Evolutionary conservation across 2,888 invertebrate species (phyloP).

Genomic region (Phytoseiulus persimilis): DNA sequence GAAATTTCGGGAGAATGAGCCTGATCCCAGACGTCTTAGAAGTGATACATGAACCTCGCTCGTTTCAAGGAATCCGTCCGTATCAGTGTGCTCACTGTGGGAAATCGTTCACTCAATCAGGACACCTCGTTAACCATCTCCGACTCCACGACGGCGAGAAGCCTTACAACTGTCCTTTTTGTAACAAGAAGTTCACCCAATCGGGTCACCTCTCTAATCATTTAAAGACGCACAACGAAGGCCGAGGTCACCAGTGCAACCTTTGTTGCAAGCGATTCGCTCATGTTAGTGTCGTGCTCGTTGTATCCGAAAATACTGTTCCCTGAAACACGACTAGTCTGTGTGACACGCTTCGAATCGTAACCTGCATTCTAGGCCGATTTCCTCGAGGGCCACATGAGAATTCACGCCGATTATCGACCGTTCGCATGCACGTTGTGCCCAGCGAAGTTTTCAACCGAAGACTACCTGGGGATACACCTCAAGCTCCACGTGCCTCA

Average conservation of each 20-base stretch:
- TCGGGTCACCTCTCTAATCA: constrained; percentile 23
- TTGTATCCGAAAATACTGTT: too few relatives aligned
- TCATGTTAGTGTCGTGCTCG: neutral
- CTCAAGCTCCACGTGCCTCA: neutral
- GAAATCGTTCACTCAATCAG: constrained; percentile 15
- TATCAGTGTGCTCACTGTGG: constrained; percentile 18
- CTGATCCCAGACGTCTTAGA: too few relatives aligned
- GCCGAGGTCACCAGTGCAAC: constrained; percentile 24
- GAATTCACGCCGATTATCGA: constrained; percentile 17
- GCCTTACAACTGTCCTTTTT: constrained; percentile 29
- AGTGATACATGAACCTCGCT: neutral
- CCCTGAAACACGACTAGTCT: neutral
- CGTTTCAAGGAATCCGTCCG: constrained; percentile 9
- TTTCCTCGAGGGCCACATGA: constrained; percentile 6
- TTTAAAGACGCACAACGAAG: constrained; percentile 28
- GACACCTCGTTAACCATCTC: constrained; percentile 21
- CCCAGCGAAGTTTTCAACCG: constrained; percentile 8
- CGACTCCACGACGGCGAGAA: constrained; percentile 29
- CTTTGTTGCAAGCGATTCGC: constrained; percentile 34
- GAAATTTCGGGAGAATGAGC: too few relatives aligned
- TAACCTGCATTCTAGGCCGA: neutral
- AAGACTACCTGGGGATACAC: neutral
- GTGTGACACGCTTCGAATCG: neutral
- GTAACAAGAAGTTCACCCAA: constrained; percentile 20
- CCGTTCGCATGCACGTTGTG: constrained; percentile 13